These are phyloP conservation scores for Cyprinodon diabolis DNA, from an alignment of 2,797 vertebrate species.

Conservation along the genomic window DNA sequence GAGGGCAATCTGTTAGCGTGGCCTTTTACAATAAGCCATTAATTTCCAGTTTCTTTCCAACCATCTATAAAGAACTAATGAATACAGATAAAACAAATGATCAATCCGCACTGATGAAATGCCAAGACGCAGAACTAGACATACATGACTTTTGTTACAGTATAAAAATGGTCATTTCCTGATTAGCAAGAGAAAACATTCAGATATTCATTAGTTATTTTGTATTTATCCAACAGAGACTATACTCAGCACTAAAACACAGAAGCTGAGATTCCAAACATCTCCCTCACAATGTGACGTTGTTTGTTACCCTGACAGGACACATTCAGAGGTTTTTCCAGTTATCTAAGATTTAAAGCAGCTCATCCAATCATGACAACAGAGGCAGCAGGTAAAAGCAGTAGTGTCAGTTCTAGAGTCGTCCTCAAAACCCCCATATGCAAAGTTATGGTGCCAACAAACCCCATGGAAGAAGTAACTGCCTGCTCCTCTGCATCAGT, in stretches of 20 bases:
- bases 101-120: slow-evolving; percentile 29
- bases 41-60: slow-evolving; percentile 32
- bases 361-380: slow-evolving; percentile 68
- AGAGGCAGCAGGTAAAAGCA: slow-evolving; percentile 41
- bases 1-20: slow-evolving; percentile 37
- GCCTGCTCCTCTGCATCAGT: slow-evolving; percentile 48
- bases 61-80: slow-evolving; percentile 21
- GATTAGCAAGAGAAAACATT: slow-evolving; percentile 27
- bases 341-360: slow-evolving; percentile 53
- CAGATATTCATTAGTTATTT: neutral
- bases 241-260: slow-evolving; percentile 61
- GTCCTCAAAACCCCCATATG: neutral
- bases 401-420: neutral
- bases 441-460: neutral
- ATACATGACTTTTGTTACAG: slow-evolving; percentile 28
- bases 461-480: neutral
- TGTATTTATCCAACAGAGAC: slow-evolving; percentile 32
- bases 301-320: slow-evolving; percentile 42
- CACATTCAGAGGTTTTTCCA: slow-evolving; percentile 64
- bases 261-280: slow-evolving; percentile 29
- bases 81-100: slow-evolving; percentile 18
- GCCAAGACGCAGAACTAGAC: slow-evolving; percentile 21
- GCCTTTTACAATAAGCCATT: slow-evolving; percentile 26
- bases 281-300: slow-evolving; percentile 39
- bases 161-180: slow-evolving; percentile 37